Percentiles rank a stretch among this genome's conserved stretches.
Conservation (phyloP, 2,888 invertebrate genomes). For the Neoscelio sp. region DNA sequence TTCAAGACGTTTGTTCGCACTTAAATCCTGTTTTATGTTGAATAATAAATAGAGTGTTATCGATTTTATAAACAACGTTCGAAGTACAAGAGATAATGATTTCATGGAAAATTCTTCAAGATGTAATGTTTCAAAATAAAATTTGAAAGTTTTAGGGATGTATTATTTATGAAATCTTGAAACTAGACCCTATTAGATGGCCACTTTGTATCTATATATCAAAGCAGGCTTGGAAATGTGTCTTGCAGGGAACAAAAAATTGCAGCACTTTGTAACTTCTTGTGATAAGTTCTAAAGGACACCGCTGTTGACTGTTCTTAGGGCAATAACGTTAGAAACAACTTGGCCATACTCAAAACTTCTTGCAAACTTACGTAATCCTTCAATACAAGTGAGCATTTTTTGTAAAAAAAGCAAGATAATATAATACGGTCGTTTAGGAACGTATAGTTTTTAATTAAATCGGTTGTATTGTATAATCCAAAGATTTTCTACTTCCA, state of each 20-base stretch:
- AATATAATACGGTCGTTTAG: conserved; percentile 6
- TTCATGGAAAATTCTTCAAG: no score
- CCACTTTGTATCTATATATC: conserved; percentile 18
- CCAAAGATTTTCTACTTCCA: no score
- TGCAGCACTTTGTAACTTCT: conserved; percentile 42
- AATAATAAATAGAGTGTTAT: no score
- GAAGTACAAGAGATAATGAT: no score
- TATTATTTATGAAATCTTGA: not conserved
- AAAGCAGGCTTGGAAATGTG: conserved; percentile 8
- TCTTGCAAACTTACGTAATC: conserved; percentile 48
- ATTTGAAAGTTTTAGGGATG: no score
- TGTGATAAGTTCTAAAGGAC: conserved; percentile 44
- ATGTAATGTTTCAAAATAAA: no score
- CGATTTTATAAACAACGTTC: no score
- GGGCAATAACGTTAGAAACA: conserved; percentile 49
- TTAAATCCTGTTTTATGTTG: no score
- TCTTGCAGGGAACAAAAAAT: conserved; percentile 34
- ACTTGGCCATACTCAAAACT: conserved; percentile 45
- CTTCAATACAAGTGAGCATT: conserved; percentile 45
- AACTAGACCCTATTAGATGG: not conserved
- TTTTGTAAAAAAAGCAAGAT: conserved; percentile 18
- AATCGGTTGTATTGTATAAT: no score
- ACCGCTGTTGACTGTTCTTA: conserved; percentile 47
- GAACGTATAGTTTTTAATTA: conserved; percentile 14
- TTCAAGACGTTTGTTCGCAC: no score